These are phyloP conservation scores for Oreamnos americanus DNA, from an alignment of 2,113 vertebrate species.

Conservation along the genomic window DNA sequence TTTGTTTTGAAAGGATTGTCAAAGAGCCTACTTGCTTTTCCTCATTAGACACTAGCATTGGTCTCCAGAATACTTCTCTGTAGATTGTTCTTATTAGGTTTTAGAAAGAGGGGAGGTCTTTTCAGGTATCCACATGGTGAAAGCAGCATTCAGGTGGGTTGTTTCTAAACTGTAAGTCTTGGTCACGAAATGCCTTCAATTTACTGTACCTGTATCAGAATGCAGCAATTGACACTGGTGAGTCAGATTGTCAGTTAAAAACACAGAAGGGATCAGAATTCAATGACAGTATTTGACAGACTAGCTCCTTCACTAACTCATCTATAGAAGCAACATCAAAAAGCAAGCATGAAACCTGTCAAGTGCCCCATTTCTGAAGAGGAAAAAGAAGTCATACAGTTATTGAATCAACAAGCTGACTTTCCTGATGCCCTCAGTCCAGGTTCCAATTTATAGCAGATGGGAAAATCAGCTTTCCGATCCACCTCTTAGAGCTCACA, in stretches of 20 bases:
- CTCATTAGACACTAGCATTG: neutral
- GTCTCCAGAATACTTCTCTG: neutral
- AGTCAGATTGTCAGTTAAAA: constrained; percentile 19
- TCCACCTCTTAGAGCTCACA: neutral
- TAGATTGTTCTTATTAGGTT: neutral
- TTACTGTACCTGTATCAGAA: neutral
- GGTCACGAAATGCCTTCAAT: neutral
- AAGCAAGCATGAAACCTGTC: neutral
- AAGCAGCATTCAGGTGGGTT: constrained; percentile 28
- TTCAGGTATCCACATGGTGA: constrained; percentile 25
- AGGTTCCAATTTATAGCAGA: neutral
- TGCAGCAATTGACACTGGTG: neutral
- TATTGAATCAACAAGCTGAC: neutral
- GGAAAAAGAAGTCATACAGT: neutral
- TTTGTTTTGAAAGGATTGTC: constrained; percentile 48
- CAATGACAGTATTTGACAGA: neutral
- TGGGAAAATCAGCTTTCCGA: neutral
- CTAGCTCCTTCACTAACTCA: neutral
- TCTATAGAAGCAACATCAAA: constrained; percentile 34
- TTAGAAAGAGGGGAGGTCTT: neutral
- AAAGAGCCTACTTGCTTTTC: constrained; percentile 34
- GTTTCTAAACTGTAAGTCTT: constrained; percentile 28
- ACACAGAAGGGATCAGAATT: neutral
- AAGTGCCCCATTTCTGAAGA: neutral
- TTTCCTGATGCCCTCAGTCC: neutral